Base-by-base conservation (phyloP, 2,888 invertebrate species). In the Biston stratarius region DNA sequence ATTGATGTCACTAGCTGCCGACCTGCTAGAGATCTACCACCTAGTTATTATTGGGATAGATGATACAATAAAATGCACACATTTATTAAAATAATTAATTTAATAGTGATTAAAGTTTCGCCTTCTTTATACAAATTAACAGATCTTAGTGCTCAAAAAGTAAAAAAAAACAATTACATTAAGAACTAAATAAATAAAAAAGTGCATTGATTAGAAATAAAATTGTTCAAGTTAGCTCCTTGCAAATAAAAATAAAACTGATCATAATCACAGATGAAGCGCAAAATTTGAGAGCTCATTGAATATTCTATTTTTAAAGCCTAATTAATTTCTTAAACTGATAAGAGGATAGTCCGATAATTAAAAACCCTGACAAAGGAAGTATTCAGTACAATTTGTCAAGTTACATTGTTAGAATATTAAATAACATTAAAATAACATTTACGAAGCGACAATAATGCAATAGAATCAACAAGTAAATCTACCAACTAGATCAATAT, bases 61-160 rank as follows among this genome's bases (percentile, higher is more conserved):
- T 52, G 14, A 7, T 14, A 15, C 1, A 55, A 42, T 55, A 55
- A 55, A 55, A 42, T 66, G 67, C 63, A 76, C 67, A 57, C 42
- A 49, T 72, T 73, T 79, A 74, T 80, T 81, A 80, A 82, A 85
- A 85, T 88, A 87, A 85, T 85, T 83, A 83, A 85, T 86, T 86
- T 84, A 86, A 86, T 86, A 85, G 83, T 85, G 82, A 85, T 87
- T 85, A 85, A 81, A 79, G 83, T 84, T 85, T 84, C 83, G 83
- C 83, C 78, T 83, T 90, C 86, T 90, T 88, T 87, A 86, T 91
- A 93, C 86, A 90, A 89, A 90, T 90, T 92, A 92, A 93, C 94
- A 94, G 94, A 94, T 94, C 94, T 92, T 88, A 89, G 92, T 94
- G 92, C 89, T 88, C 87, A 88, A 87, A 87, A 84, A 88, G 83